Conservation (phyloP, 2,113 vertebrate genomes). For the Antechinus flavipes region DNA sequence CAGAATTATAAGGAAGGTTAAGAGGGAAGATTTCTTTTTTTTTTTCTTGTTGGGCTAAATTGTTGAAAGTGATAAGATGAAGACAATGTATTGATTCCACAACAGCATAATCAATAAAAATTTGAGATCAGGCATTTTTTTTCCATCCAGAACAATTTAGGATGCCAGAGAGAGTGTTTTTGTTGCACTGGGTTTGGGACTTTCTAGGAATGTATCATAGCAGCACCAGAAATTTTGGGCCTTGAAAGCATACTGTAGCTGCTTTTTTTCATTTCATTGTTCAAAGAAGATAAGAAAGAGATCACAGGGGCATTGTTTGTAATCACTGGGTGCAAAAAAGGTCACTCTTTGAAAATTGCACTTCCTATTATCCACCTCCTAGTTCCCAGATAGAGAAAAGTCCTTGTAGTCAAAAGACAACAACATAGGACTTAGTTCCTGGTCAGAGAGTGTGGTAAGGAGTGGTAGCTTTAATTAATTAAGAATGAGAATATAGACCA, state of each 20-base stretch:
- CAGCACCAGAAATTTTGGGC: neutral
- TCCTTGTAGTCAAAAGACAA: neutral
- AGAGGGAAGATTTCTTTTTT: neutral
- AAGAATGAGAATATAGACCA: neutral
- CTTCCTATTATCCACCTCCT: neutral
- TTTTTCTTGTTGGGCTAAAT: neutral
- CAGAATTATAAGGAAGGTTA: neutral
- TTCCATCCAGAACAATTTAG: neutral
- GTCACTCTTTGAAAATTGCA: neutral
- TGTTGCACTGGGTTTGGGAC: neutral
- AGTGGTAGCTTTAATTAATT: neutral
- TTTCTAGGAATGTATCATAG: neutral
- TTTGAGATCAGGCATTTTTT: neutral
- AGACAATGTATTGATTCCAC: neutral
- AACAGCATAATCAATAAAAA: neutral
- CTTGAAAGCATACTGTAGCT: neutral
- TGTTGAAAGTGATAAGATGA: neutral
- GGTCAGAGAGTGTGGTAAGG: neutral
- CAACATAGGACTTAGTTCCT: rapidly evolving
- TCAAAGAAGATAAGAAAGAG: neutral
- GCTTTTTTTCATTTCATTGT: neutral
- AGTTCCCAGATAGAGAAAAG: neutral
- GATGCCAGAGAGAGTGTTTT: neutral
- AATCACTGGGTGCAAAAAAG: neutral
- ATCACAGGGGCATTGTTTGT: neutral